Base-by-base conservation (phyloP, 2,113 vertebrate species). In the Circaetus gallicus region DNA sequence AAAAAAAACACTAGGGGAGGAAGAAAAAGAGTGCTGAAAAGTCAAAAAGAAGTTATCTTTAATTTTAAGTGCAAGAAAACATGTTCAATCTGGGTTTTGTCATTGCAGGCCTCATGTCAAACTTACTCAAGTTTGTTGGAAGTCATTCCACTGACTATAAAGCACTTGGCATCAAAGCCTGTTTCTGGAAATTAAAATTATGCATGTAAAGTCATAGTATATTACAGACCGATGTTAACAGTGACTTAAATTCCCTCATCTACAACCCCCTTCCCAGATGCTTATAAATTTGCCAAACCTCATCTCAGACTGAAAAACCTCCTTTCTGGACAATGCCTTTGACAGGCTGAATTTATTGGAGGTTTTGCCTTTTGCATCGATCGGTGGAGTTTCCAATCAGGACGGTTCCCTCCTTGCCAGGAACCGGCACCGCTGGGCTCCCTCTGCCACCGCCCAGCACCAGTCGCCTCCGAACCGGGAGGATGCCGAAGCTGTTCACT, bases 351-450 rank as follows among this genome's bases (percentile, higher is more conserved):
- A 61, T 78, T 90, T 77, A 71, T 7, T 7, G n/a, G n/a, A 42
- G 43, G 36, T 47, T 38, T 74, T 56, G 21, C 52, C 56, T 80
- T 58, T 25, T 2, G 0, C 45, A 80, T 25, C 1, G 8, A 62
- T 67, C 66, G 3, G 38, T 0, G 34, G 42, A 32, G 50, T 58
- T 89, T 58, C 77, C 72, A 40, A 22, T 29, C 72, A 67, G 81
- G 67, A 4, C 0, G 8, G 18, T 4, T 74, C 76, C 34, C 26
- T 8, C 16, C 0, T 17, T 36, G 70, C 83, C 65, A 36, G 53
- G 87, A 50, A 19, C 3, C 0, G 0, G 7, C 0, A 29, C 52
- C 16, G 1, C 14, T 2, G 13, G 29, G n/a, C 29, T 53, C 58
- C 24, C 17, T 19, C 43, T 47, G 52, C 50, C 31, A 13, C 1